Evolutionary conservation across 1,140 invertebrate genomes (phyloP).

Genomic region (Drosophila fuyamai): DNA sequence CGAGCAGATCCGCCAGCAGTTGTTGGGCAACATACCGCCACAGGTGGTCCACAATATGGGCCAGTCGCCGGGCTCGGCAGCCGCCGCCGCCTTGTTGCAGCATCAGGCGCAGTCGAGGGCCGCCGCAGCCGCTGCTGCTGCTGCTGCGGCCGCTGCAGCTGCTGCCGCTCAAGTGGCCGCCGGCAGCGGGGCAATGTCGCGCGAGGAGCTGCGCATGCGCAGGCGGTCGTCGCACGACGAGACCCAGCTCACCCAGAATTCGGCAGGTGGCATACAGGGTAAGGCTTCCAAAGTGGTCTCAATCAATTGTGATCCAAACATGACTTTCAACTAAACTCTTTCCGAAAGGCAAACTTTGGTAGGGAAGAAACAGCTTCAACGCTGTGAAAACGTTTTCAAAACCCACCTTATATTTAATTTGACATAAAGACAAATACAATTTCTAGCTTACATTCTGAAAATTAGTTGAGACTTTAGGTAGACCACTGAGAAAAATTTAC

Average conservation of each 20-base stretch:
- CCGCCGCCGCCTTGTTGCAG: conserved; percentile 78
- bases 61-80: conserved; percentile 72
- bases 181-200: conserved; percentile 51
- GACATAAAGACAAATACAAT: too few relatives aligned
- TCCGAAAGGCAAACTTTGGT: too few relatives aligned
- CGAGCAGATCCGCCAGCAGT: conserved; percentile 80
- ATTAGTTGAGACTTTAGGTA: too few relatives aligned
- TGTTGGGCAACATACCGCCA: conserved; percentile 76
- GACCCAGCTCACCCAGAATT: conserved; percentile 75
- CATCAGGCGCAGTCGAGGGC: conserved; percentile 81
- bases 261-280: conserved; percentile 70
- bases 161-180: conserved; percentile 43
- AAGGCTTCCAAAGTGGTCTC: conserved; percentile 21
- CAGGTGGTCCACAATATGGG: conserved; percentile 81
- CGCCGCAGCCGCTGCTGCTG: conserved; percentile 75
- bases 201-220: conserved; percentile 82
- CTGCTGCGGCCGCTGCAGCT: conserved; percentile 66
- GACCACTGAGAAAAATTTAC: too few relatives aligned
- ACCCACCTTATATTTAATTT: too few relatives aligned
- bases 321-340: too few relatives aligned
- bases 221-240: conserved; percentile 84
- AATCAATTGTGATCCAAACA: background rate
- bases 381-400: too few relatives aligned
- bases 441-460: too few relatives aligned
- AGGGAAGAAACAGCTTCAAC: too few relatives aligned